phyloP scores from a whole-genome alignment of 2,113 vertebrate species.

The Perca fluviatilis region DNA sequence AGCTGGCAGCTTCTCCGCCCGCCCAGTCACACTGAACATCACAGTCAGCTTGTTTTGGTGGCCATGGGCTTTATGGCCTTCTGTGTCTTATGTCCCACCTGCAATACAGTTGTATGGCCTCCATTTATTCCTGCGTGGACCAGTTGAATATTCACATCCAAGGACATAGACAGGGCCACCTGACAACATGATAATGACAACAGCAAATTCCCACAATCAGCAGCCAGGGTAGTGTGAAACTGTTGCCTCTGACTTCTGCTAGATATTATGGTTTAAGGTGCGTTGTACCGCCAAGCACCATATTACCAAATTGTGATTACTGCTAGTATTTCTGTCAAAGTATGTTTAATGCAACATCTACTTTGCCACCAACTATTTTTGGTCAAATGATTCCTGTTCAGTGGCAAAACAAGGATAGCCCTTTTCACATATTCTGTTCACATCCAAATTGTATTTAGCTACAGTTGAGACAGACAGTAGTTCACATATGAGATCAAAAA shows the following conservation, averaged over 20 bases:
- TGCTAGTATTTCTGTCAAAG: background rate
- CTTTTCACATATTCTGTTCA: background rate
- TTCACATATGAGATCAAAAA: background rate
- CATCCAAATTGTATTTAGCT: background rate
- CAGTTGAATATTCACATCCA: conserved; percentile 57
- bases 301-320: background rate
- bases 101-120: conserved; percentile 38
- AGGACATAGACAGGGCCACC: conserved; percentile 59
- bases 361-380: background rate
- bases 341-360: background rate
- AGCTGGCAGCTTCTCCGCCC: conserved; percentile 58
- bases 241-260: background rate
- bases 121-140: conserved; percentile 36
- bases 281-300: background rate
- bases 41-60: conserved; percentile 69
- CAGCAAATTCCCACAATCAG: conserved; percentile 50
- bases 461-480: background rate
- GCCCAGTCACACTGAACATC: conserved; percentile 37
- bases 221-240: background rate
- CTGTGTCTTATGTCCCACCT: conserved; percentile 59
- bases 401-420: background rate
- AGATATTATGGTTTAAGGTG: background rate
- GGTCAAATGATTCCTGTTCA: conserved; percentile 3
- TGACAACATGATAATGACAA: conserved; percentile 52
- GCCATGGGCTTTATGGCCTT: conserved; percentile 62